Base-by-base conservation (phyloP, 2,113 vertebrate species). In the Stictonetta naevosa region DNA sequence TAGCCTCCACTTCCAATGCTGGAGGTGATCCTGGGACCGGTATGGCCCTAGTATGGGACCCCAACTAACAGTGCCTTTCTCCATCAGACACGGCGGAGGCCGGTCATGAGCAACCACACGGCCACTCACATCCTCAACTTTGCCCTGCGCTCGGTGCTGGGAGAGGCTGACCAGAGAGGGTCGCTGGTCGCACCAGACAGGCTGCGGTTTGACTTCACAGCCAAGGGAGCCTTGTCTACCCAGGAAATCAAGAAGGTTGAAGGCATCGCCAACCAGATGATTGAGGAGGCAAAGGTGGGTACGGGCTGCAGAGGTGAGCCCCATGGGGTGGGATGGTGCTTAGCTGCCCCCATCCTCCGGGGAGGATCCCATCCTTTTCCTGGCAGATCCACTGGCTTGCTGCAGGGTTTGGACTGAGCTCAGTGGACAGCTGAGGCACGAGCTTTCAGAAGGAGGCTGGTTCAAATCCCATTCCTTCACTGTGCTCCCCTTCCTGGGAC, bases 111-210 rank as follows among this genome's bases (percentile, higher is more conserved):
- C 97, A 99, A 99, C 97, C 99, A 99, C 97, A 99, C 99, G 0
- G 98, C 98, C 55, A 99, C 99, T 1, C 99, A 99, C 98, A 99
- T 99, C 94, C 97, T 99, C 63, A 99, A 99, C 98, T 99, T 99
- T 0, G 99, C 99, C 67, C 96, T 99, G 95, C 98, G 99, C 46
- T 98, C 98, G 0, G 99, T 99, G n/a, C 93, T 99, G 62, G 99
- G 99, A 3, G 99, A 99, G 91, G 99, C 99, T 0, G 99, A 99
- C 95, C 99, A 99, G 97, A 98, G 98, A 50, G 99, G 99, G 4
- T 99, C 99, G 2, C 97, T 99, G 90, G 99, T 99, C 1, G 99
- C 99, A 4, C 97, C 99, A 0, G 99, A 99, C 95, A 98, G 99
- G 62, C 98, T 99, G 80, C 98, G 99, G 56, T 99, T 99, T 7